Conservation (phyloP, 2,888 invertebrate species). For the Limnephilus rhombicus region DNA sequence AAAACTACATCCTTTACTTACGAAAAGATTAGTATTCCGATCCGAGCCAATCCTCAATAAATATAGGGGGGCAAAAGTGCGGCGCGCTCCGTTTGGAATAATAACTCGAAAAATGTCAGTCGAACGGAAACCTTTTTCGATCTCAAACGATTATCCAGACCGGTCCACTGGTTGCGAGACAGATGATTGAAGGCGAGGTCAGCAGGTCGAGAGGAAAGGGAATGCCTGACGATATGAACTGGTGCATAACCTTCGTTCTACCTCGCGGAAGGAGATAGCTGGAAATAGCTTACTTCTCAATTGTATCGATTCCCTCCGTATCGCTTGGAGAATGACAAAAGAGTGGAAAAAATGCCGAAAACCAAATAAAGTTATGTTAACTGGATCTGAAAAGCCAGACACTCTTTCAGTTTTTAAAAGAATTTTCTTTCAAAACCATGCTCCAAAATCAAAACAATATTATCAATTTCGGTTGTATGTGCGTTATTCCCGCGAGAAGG, state of each 20-base stretch:
- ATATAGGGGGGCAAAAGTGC: background rate
- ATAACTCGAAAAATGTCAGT: constrained; percentile 6
- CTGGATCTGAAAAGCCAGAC: no score
- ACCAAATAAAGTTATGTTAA: no score
- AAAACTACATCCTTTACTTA: background rate
- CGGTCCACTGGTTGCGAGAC: background rate
- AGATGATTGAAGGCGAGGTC: constrained; percentile 7
- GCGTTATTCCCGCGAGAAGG: no score
- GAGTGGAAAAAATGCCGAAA: no score
- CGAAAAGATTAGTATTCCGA: background rate
- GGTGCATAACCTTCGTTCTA: background rate
- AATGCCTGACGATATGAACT: background rate
- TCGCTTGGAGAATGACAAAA: background rate
- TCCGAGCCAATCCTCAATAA: background rate
- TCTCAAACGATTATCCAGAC: background rate
- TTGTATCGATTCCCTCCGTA: background rate
- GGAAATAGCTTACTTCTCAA: background rate
- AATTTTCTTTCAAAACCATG: no score
- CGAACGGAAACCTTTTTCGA: constrained; percentile 3
- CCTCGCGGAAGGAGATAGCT: background rate
- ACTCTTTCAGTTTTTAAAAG: no score
- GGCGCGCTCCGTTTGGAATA: constrained; percentile 4
- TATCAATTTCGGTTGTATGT: no score
- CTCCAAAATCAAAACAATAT: no score
- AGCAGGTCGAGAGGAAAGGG: background rate